phyloP scores from a whole-genome alignment of 2,797 vertebrate genomes.

The Propithecus perrieri region DNA sequence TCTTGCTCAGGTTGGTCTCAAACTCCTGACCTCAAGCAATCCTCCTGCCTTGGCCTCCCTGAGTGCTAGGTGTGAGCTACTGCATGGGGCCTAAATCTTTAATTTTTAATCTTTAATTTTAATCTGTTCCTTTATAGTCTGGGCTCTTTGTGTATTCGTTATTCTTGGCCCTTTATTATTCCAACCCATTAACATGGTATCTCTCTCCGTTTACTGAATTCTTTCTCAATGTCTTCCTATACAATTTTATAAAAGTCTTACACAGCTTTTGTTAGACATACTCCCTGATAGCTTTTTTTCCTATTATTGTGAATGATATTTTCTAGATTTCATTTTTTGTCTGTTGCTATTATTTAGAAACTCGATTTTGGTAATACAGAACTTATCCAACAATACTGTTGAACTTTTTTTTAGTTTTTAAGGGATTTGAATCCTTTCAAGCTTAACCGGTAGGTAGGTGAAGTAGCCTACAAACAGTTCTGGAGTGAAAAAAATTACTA shows the following conservation, averaged over 20 bases:
- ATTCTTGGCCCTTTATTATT: slow-evolving; percentile 26
- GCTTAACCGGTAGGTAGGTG: not conserved
- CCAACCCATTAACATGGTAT: not conserved
- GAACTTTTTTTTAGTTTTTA: slow-evolving; percentile 25
- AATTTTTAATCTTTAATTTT: not conserved
- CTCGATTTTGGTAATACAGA: slow-evolving; percentile 25
- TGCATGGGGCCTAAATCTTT: not conserved
- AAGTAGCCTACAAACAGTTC: not conserved
- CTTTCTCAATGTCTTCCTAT: not conserved
- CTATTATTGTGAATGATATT: not conserved
- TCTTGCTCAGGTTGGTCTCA: not conserved
- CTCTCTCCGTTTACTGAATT: not conserved
- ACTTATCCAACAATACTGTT: not conserved
- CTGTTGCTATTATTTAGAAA: slow-evolving; percentile 8
- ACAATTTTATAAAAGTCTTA: slow-evolving; percentile 25
- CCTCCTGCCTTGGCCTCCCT: not conserved
- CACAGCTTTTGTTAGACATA: not conserved
- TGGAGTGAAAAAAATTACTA: not conserved
- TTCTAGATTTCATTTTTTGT: slow-evolving; percentile 5
- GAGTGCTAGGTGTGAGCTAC: not conserved
- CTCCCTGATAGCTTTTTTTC: not conserved
- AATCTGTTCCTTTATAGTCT: slow-evolving; percentile 31
- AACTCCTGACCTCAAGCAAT: not conserved
- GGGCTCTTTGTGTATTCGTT: not conserved
- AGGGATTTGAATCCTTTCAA: slow-evolving; percentile 25